phyloP scores from a whole-genome alignment of 2,888 invertebrate genomes.

The Alcis repandata region DNA sequence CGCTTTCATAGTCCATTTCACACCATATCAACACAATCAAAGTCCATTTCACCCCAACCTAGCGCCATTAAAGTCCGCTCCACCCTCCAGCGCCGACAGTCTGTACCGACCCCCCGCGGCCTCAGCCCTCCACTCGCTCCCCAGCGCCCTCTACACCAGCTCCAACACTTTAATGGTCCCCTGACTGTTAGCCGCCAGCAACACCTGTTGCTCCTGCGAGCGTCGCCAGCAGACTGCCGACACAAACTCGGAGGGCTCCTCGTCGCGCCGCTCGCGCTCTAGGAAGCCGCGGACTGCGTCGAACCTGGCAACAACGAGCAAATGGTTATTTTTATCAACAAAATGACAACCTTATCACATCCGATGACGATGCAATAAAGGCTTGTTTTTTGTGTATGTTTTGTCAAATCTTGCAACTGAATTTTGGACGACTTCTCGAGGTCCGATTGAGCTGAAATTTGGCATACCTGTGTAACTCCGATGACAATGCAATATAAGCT shows the following conservation, averaged over 20 bases:
- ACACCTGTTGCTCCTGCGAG: constrained; percentile 89
- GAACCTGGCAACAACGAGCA: too few species aligned
- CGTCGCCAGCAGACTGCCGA: constrained; percentile 98
- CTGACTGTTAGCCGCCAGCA: constrained; percentile 98
- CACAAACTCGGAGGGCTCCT: constrained; percentile 96
- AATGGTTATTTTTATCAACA: too few species aligned
- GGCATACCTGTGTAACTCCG: too few species aligned
- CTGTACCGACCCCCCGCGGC: too few species aligned
- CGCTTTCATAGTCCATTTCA: neutral
- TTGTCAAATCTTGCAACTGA: too few species aligned
- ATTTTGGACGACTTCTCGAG: too few species aligned
- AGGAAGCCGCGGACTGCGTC: constrained; percentile 93
- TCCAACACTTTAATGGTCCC: constrained; percentile 96
- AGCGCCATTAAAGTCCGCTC: neutral
- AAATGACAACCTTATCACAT: too few species aligned
- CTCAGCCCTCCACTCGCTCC: neutral
- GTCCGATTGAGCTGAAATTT: too few species aligned
- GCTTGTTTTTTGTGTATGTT: too few species aligned
- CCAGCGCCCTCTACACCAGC: constrained; percentile 87
- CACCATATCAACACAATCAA: neutral
- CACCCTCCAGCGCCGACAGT: too few species aligned
- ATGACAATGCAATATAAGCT: too few species aligned
- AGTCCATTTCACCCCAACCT: neutral
- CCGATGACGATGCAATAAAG: too few species aligned
- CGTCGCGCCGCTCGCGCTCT: constrained; percentile 92